phyloP scores from a whole-genome alignment of 2,113 vertebrate genomes.

The Mormoops blainvillei region DNA sequence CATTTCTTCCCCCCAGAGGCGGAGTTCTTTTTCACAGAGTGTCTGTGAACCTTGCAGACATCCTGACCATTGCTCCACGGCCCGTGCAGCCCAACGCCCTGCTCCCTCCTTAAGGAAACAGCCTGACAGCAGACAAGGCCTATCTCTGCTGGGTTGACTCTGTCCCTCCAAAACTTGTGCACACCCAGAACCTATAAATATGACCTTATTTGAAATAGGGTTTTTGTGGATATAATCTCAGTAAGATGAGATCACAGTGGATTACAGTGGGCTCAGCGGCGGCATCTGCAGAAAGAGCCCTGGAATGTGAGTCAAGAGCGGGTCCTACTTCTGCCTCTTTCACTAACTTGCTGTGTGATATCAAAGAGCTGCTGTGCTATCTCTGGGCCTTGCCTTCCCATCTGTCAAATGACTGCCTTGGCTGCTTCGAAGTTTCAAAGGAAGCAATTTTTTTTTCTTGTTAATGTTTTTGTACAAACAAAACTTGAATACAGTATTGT shows the following conservation, averaged over 20 bases:
- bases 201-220: background rate
- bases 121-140: background rate
- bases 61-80: background rate
- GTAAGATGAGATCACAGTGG: background rate
- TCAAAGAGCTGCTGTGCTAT: background rate
- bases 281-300: background rate
- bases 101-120: background rate
- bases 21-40: background rate
- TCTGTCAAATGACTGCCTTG: background rate
- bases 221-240: background rate
- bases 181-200: background rate
- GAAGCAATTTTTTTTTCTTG: background rate
- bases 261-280: background rate
- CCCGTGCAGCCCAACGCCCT: background rate
- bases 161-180: background rate
- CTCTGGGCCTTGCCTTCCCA: background rate
- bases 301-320: background rate
- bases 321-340: background rate
- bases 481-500: background rate
- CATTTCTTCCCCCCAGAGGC: background rate
- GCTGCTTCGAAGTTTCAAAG: background rate
- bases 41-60: background rate
- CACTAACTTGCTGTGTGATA: background rate
- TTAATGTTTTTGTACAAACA: background rate
- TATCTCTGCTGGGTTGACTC: background rate